phyloP scores from a whole-genome alignment of 2,113 vertebrate genomes.

The Cavia porcellus region DNA sequence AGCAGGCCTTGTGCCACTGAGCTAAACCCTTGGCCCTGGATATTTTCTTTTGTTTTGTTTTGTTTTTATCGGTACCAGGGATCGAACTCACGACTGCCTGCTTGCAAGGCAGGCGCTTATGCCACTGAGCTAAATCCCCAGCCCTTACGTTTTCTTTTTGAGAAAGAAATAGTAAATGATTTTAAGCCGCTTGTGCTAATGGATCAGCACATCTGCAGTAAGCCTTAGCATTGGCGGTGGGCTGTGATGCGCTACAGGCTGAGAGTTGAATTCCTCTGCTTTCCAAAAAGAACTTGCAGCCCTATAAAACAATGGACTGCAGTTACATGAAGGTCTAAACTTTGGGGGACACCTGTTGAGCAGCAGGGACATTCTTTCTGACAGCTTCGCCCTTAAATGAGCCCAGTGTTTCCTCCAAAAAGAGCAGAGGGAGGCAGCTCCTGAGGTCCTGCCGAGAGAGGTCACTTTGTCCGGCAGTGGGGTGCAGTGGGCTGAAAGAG shows the following conservation, averaged over 20 bases:
- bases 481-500: not conserved
- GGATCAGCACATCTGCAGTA: conserved; percentile 86
- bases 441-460: not conserved
- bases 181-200: conserved; percentile 61
- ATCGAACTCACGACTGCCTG: no score
- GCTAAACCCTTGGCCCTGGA: no score
- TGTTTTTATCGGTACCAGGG: no score
- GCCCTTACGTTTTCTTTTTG: conserved; percentile 31
- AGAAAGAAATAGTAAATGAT: conserved; percentile 64
- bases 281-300: not conserved
- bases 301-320: not conserved
- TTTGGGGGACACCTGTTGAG: not conserved
- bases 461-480: not conserved
- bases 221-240: conserved; percentile 85
- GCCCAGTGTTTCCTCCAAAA: not conserved
- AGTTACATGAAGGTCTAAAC: conserved; percentile 21
- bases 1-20: no score
- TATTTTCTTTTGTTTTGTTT: conserved; percentile 16
- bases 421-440: not conserved
- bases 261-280: not conserved
- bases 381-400: not conserved
- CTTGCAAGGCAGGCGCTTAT: no score
- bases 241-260: conserved; percentile 58
- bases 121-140: no score
- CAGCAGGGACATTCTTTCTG: not conserved